phyloP scores from a whole-genome alignment of 2,113 vertebrate species.

The Copsychus sechellarum region DNA sequence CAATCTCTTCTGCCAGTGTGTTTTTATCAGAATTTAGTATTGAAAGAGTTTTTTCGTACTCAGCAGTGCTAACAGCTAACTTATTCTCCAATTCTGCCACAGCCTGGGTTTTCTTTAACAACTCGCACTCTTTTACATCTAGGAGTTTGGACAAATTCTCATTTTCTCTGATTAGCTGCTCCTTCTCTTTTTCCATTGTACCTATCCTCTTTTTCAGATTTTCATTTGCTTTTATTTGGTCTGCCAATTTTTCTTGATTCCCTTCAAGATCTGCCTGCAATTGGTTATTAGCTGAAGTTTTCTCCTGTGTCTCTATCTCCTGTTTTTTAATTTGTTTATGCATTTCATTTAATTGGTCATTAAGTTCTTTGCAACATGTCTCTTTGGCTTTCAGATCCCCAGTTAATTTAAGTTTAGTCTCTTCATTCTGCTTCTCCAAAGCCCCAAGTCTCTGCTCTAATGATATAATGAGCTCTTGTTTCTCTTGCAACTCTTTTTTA shows the following conservation, averaged over 20 bases:
- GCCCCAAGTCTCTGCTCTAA: conserved; percentile 72
- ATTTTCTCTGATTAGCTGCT: conserved; percentile 68
- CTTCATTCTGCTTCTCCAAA: conserved; percentile 58
- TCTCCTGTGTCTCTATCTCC: conserved; percentile 52
- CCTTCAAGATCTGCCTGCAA: conserved; percentile 67
- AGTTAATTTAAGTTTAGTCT: conserved; percentile 66
- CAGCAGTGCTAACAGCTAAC: conserved; percentile 60
- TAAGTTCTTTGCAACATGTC: conserved; percentile 67
- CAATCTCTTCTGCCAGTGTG: conserved; percentile 48
- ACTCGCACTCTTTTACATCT: conserved; percentile 30
- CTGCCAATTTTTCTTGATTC: conserved; percentile 64
- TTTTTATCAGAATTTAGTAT: conserved; percentile 73
- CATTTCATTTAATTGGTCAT: conserved; percentile 70
- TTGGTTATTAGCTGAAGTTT: conserved; percentile 61
- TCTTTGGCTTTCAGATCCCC: conserved; percentile 68
- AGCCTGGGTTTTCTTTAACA: conserved; percentile 57
- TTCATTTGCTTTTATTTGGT: conserved; percentile 61
- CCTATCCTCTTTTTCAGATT: conserved; percentile 51
- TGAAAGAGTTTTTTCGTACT: conserved; percentile 58
- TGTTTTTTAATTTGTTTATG: conserved; percentile 68
- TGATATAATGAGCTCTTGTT: conserved; percentile 66
- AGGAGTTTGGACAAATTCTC: conserved; percentile 69
- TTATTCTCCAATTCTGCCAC: conserved; percentile 65
- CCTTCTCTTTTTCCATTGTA: conserved; percentile 65
- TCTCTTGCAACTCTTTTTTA: conserved; percentile 65